Conservation (phyloP, 2,113 vertebrate species). For the Cyanoliseus patagonus region DNA sequence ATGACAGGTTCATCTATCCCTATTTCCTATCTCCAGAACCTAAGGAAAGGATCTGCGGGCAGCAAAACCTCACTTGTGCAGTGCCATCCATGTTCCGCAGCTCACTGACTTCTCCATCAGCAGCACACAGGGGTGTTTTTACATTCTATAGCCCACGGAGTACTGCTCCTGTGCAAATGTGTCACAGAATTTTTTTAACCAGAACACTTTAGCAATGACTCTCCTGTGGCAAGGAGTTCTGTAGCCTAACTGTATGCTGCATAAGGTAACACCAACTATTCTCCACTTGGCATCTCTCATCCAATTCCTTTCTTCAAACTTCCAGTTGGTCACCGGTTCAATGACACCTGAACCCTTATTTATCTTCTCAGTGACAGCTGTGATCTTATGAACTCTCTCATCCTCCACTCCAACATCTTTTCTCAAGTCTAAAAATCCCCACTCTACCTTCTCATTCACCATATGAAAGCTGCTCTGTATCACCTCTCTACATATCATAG, state of each 20-base stretch:
- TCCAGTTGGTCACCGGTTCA: neutral
- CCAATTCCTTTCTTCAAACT: neutral
- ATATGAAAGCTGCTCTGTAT: neutral
- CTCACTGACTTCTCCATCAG: neutral
- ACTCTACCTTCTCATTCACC: neutral
- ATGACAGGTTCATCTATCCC: neutral
- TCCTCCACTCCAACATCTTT: neutral
- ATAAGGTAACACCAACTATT: neutral
- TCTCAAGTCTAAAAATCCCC: neutral
- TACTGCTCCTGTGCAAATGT: neutral
- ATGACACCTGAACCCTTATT: neutral
- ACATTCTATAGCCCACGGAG: neutral
- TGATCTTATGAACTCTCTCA: neutral
- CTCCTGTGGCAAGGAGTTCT: neutral
- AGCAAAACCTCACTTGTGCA: neutral
- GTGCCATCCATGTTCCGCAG: neutral
- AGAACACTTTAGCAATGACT: neutral
- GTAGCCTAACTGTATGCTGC: neutral
- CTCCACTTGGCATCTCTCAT: neutral
- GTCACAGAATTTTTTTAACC: neutral
- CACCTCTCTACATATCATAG: neutral
- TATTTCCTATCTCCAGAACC: neutral
- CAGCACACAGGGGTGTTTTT: neutral
- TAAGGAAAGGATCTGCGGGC: neutral
- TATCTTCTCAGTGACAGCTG: neutral